Percentiles rank a stretch among this genome's conserved stretches.
Evolutionary conservation across 2,888 invertebrate species (phyloP).

Genomic region (Acheta domesticus): DNA sequence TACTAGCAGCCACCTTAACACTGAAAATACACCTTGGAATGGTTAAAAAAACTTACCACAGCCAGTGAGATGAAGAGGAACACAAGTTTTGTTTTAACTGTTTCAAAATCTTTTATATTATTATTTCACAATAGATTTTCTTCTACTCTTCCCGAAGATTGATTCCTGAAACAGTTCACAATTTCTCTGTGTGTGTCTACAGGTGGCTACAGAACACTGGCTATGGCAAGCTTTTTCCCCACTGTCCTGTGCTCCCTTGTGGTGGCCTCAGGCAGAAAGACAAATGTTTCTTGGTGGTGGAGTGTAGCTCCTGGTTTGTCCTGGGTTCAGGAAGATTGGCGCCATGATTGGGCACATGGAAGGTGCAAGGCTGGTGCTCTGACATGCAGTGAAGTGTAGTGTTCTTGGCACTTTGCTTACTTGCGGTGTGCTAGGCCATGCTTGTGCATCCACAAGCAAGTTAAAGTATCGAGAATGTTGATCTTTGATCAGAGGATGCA

Average conservation of each 20-base stretch:
- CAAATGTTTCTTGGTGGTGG: conserved; percentile 12
- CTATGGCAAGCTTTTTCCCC: conserved; percentile 5
- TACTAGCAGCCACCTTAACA: conserved; percentile 18
- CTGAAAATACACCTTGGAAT: background rate
- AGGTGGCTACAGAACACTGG: background rate
- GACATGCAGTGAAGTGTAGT: conserved; percentile 11
- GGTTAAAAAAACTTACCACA: background rate
- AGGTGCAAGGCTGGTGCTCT: background rate
- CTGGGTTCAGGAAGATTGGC: background rate
- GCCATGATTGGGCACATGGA: background rate
- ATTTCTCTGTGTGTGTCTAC: background rate
- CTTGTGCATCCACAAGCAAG: conserved; percentile 18
- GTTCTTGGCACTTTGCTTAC: background rate
- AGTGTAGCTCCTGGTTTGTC: conserved; percentile 11
- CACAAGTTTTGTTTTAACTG: conserved; percentile 10
- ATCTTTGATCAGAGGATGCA: conserved; percentile 9
- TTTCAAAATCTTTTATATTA: background rate
- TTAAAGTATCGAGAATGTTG: conserved; percentile 6
- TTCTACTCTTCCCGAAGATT: background rate
- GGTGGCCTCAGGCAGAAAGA: background rate
- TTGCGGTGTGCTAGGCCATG: conserved; percentile 11
- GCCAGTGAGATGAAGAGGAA: conserved; percentile 2
- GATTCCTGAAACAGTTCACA: conserved; percentile 7
- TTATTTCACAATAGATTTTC: conserved; percentile 2
- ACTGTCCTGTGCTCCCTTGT: background rate